Base-by-base conservation (phyloP, 2,888 invertebrate species). In the Drosophila phalerata region DNA sequence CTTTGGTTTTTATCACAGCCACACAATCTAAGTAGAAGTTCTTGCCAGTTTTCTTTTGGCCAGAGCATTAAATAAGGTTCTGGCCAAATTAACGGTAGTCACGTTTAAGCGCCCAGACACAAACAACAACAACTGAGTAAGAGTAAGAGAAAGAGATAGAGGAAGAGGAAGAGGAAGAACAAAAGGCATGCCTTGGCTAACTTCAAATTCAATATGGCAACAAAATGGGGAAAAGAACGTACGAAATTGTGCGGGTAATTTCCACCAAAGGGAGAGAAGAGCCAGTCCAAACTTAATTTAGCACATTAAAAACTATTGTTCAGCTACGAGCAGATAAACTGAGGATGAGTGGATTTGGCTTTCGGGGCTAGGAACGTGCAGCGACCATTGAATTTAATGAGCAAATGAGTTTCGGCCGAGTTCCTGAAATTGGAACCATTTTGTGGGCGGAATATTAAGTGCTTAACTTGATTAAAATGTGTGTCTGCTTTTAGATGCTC, bases 241-340 rank as follows among this genome's bases (percentile, higher is more conserved):
- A 67, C 47, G 43, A 77, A 77, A 77, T 68, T 73, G 78, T 70
- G 70, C 73, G 74, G 77, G 78, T 77, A 78, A 73, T 77, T 69
- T 69, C 64, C 56, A 43, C n/a, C 11, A 25, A 63, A 34, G 15
- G 55, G 68, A 15, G n/a, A 5, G 34, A 62, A 58, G 63, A 64
- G 65, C 51, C 60, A 69, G 52, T 56, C 62, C 63, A 83, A 85
- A 84, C 83, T 84, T 84, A 84, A 84, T 84, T 84, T 85, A 62
- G 83, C 87, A 79, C 85, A 87, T 84, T 84, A 87, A 84, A 85
- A 84, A 81, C 82, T 85, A 87, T 84, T 84, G 85, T 84, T 72
- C 55, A 45, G 58, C 55, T 64, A 25, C 25, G 30, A 60, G 45
- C 51, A 53, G 51, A 66, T 38, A 62, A 25, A 55, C 55, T 17